These are phyloP conservation scores for Vulpes lagopus DNA, from an alignment of 2,113 vertebrate genomes.

Conservation along the genomic window DNA sequence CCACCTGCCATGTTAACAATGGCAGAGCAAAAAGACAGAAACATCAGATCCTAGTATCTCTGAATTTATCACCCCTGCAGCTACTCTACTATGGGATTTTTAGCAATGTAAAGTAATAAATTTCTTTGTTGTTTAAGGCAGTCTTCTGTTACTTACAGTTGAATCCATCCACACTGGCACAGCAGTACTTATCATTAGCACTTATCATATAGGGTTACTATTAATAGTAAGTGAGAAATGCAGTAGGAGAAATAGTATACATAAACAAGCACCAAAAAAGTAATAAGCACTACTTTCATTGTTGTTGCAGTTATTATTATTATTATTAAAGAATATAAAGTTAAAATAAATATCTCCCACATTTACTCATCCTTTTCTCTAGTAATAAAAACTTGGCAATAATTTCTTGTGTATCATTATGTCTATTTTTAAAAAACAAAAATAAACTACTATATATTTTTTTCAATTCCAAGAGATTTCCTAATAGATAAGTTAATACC, in stretches of 20 bases:
- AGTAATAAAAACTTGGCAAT: conserved; percentile 15
- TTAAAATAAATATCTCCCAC: neutral
- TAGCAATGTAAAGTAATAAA: neutral
- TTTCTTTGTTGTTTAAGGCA: neutral
- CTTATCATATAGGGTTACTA: neutral
- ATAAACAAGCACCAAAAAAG: neutral
- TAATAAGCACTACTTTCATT: neutral
- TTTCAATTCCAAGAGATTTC: conserved; percentile 55
- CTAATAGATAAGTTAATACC: neutral
- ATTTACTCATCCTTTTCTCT: neutral
- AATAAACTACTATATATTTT: neutral
- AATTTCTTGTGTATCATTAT: neutral
- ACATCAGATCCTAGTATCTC: neutral
- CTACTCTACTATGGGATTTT: neutral
- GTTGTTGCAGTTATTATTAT: neutral
- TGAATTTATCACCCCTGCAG: neutral
- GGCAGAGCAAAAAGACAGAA: neutral
- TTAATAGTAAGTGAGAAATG: neutral
- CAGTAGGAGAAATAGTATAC: neutral
- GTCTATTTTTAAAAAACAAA: neutral
- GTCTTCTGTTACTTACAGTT: neutral
- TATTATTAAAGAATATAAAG: neutral
- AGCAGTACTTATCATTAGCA: neutral
- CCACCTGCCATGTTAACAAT: neutral
- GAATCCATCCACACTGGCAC: neutral